Base-by-base conservation (phyloP, 1,140 invertebrate genomes). In the Drosophila kohkoa region DNA sequence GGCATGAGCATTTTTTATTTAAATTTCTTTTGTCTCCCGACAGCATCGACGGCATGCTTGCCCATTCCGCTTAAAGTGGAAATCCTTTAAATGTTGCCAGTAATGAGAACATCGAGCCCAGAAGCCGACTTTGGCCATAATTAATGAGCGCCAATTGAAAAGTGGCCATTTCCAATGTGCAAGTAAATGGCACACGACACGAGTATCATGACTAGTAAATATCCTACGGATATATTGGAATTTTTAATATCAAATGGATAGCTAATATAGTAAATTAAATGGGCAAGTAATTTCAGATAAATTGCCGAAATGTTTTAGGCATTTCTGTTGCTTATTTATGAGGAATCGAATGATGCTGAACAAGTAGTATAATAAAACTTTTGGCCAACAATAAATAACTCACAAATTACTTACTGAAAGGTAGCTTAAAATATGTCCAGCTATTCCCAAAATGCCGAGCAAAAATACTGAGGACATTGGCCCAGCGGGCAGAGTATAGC, bases 21-120 rank as follows among this genome's bases (percentile, higher is more conserved):
- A 89, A 88, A 88, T 88, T 89, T 65, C 66, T 74, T 67, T 78
- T 86, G 69, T 77, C 69, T 88, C 35, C 58, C 48, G 20, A 25
- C 20, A 63, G 59, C 65, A 64, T 15, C 69, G 59, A 59, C 51
- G 59, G 66, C 74, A 75, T 73, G 68, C 63, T 59, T 25, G n/a
- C 6, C 16, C 28, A 32, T 48, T 30, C 8, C 2, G 43, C 66
- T 69, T 69, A 63, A 75, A 75, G 51, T 70, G 66, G 35, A 57
- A 38, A 69, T 62, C 58, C 66, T 63, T 75, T 75, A 75, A 75
- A 51, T 63, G 65, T 55, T 54, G 65, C 71, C 38, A 46, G 60
- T 65, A 75, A 65, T 71, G 68, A 75, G 72, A 49, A 49, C 54
- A 59, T 52, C 54, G 43, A 20, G 5, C 35, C 25, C 65, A 43